Conservation (phyloP, 2,797 vertebrate species). For the Pseudochromis fuscus region DNA sequence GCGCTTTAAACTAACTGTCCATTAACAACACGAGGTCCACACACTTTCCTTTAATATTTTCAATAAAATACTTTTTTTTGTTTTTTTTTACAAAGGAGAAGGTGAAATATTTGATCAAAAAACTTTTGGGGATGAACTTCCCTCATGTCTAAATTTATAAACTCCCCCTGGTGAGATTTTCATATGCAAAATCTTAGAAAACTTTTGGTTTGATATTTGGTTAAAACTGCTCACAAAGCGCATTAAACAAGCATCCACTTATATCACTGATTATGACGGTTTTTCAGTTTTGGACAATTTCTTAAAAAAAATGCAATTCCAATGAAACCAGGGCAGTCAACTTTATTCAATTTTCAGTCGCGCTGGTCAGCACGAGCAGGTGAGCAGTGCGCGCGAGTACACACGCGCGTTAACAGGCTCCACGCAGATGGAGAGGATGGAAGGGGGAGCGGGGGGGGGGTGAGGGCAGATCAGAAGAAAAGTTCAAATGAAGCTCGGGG, state of each 20-base stretch:
- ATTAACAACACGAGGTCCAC: too few relatives aligned
- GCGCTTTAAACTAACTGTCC: not conserved
- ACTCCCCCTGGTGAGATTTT: not conserved
- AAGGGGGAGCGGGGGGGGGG: too few relatives aligned
- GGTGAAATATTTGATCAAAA: too few relatives aligned
- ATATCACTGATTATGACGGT: not conserved
- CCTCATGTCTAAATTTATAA: too few relatives aligned
- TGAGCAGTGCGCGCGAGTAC: not conserved
- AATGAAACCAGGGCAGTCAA: not conserved
- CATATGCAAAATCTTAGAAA: not conserved
- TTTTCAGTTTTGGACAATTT: conserved; percentile 2
- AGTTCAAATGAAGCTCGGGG: not conserved
- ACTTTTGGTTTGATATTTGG: not conserved
- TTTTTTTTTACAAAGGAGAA: not conserved
- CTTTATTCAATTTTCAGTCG: not conserved
- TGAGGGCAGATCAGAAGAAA: not conserved
- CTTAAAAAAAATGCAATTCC: not conserved
- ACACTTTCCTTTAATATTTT: not conserved
- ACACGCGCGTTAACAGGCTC: too few relatives aligned
- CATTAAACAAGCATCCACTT: not conserved
- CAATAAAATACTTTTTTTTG: not conserved
- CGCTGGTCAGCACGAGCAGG: not conserved
- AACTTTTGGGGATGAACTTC: too few relatives aligned
- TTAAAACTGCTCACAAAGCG: not conserved
- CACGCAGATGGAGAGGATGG: not conserved